Evolutionary conservation across 92 coral and sea anemone species (phyloP).

Genomic region (Montipora capitata): DNA sequence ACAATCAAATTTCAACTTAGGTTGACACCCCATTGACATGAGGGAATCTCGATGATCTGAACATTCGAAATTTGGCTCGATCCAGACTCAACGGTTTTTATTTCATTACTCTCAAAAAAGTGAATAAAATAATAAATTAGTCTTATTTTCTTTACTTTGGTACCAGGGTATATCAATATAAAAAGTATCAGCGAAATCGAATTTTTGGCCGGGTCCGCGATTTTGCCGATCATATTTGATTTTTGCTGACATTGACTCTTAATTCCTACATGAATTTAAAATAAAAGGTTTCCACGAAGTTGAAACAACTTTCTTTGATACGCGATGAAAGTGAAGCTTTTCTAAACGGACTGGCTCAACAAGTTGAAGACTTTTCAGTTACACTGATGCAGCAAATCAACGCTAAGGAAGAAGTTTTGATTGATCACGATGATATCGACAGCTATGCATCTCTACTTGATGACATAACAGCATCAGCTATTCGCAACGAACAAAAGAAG

Average conservation of each 20-base stretch:
- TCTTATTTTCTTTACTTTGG: conserved; percentile 27
- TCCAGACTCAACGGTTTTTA: conserved; percentile 43
- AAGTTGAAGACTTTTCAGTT: neutral
- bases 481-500: neutral
- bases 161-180: conserved; percentile 33
- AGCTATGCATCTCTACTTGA: neutral
- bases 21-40: conserved; percentile 16
- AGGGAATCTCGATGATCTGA: conserved; percentile 15
- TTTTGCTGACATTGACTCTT: conserved; percentile 36
- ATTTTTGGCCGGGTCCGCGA: conserved; percentile 45
- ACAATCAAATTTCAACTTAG: conserved; percentile 20
- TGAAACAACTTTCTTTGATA: neutral
- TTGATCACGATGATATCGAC: neutral
- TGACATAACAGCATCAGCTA: neutral
- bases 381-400: neutral
- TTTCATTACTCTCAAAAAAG: conserved; percentile 30
- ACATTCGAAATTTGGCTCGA: conserved; percentile 19
- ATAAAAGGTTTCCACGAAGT: neutral
- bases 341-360: neutral
- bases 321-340: neutral
- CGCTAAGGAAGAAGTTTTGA: neutral
- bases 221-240: conserved; percentile 27
- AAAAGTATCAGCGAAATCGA: conserved; percentile 39
- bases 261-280: neutral
- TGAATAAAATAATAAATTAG: conserved; percentile 5